Evolutionary conservation across 2,888 invertebrate species (phyloP).

Genomic region (Chelonus formosanus): DNA sequence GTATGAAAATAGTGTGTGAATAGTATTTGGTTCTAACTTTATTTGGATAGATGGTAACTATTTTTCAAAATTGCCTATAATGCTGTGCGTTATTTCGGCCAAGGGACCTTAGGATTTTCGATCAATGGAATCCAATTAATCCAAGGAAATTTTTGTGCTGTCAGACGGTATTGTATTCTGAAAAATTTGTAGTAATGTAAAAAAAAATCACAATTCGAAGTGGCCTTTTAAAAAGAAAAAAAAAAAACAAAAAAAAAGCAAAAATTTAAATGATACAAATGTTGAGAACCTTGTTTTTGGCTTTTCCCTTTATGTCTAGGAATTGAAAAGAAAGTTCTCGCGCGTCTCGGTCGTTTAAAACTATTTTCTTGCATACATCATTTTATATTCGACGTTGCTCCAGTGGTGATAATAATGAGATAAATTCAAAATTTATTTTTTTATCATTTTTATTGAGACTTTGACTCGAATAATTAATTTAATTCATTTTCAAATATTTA

Average conservation of each 20-base stretch:
- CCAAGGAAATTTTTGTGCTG: constrained; percentile 27
- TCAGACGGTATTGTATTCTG: constrained; percentile 28
- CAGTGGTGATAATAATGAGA: constrained; percentile 1
- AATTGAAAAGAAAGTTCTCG: constrained; percentile 41
- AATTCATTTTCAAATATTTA: background rate
- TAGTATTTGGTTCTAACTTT: no score
- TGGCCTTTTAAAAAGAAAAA: constrained; percentile 61
- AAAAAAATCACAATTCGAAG: constrained; percentile 59
- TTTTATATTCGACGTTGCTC: constrained; percentile 7
- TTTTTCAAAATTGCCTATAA: constrained; percentile 60
- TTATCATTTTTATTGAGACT: background rate
- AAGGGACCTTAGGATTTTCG: constrained; percentile 42
- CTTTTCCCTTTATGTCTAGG: constrained; percentile 37
- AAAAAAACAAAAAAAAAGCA: constrained; percentile 42
- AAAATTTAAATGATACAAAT: constrained; percentile 32
- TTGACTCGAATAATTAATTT: no score
- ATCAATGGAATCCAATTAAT: constrained; percentile 30
- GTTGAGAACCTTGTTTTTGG: constrained; percentile 27
- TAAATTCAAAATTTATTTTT: background rate
- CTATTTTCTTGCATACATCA: constrained; percentile 14
- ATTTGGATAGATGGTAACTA: constrained; percentile 50
- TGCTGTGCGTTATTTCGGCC: constrained; percentile 38
- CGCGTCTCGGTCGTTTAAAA: constrained; percentile 31
- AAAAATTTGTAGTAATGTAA: constrained; percentile 35
- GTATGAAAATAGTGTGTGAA: no score